These are phyloP conservation scores for Synanthedon andrenaeformis DNA, from an alignment of 2,888 invertebrate genomes.

Conservation along the genomic window DNA sequence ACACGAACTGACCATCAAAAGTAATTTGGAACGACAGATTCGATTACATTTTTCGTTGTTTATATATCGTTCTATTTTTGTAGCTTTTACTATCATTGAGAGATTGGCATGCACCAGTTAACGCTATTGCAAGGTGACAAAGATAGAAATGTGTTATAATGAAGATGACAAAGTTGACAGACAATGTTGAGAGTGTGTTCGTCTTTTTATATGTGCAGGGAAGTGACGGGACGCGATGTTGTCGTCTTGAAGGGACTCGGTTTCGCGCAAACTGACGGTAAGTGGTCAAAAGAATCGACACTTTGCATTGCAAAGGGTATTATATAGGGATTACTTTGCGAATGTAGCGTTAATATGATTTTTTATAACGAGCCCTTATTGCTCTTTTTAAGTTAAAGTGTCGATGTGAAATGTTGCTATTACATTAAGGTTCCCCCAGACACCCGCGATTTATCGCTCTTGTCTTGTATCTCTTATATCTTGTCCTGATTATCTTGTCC, in stretches of 20 bases:
- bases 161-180: slow-evolving; percentile 21
- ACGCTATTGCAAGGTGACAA: slow-evolving; percentile 44
- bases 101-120: slow-evolving; percentile 62
- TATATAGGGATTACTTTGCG: too few species aligned
- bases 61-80: slow-evolving; percentile 41
- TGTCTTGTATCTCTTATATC: too few species aligned
- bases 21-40: slow-evolving; percentile 12
- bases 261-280: neutral
- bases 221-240: slow-evolving; percentile 31
- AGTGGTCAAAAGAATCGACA: neutral
- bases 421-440: too few species aligned
- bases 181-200: slow-evolving; percentile 62
- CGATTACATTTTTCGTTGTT: slow-evolving; percentile 25
- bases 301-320: neutral
- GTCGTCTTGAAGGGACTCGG: slow-evolving; percentile 9
- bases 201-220: slow-evolving; percentile 71
- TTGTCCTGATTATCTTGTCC: too few species aligned
- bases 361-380: too few species aligned
- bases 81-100: slow-evolving; percentile 45
- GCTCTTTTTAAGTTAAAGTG: too few species aligned
- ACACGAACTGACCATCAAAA: slow-evolving; percentile 13
- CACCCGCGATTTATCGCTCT: too few species aligned
- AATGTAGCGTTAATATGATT: too few species aligned
- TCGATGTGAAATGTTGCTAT: too few species aligned
- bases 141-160: slow-evolving; percentile 21